These are phyloP conservation scores for Drepana falcataria DNA, from an alignment of 2,888 invertebrate genomes.

Conservation along the genomic window DNA sequence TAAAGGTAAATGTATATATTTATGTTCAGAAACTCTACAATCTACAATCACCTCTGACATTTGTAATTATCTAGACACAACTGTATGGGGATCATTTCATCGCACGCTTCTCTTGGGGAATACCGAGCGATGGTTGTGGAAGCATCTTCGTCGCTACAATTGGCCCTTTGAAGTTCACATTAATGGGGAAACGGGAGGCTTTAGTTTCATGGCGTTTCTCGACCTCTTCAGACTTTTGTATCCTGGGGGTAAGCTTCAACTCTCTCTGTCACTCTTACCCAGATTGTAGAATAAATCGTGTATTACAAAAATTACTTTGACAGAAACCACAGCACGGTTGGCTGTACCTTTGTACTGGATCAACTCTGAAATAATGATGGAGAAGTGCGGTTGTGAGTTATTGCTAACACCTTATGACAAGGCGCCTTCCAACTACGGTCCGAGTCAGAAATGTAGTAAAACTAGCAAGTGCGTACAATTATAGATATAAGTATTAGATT, in stretches of 20 bases:
- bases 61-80: constrained; percentile 30
- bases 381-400: constrained; percentile 43
- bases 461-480: constrained; percentile 20
- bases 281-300: too few species aligned
- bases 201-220: constrained; percentile 54
- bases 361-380: constrained; percentile 35
- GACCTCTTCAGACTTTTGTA: constrained; percentile 55
- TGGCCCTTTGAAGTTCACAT: constrained; percentile 65
- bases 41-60: too few species aligned
- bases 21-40: too few species aligned
- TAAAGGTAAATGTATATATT: too few species aligned
- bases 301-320: constrained; percentile 1
- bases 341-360: constrained; percentile 59
- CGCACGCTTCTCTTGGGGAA: constrained; percentile 46
- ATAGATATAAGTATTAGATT: too few species aligned
- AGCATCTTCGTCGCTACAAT: constrained; percentile 36
- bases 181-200: constrained; percentile 34
- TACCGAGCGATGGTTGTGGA: constrained; percentile 33
- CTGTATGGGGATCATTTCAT: constrained; percentile 62
- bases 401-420: constrained; percentile 37
- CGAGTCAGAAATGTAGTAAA: constrained; percentile 22
- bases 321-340: constrained; percentile 41
- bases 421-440: constrained; percentile 19
- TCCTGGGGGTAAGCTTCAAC: constrained; percentile 49
- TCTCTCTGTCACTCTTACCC: background rate